Percentiles rank a stretch among this genome's conserved stretches.
Evolutionary conservation across 2,888 invertebrate species (phyloP).

Genomic region (Lacanobia oleracea): DNA sequence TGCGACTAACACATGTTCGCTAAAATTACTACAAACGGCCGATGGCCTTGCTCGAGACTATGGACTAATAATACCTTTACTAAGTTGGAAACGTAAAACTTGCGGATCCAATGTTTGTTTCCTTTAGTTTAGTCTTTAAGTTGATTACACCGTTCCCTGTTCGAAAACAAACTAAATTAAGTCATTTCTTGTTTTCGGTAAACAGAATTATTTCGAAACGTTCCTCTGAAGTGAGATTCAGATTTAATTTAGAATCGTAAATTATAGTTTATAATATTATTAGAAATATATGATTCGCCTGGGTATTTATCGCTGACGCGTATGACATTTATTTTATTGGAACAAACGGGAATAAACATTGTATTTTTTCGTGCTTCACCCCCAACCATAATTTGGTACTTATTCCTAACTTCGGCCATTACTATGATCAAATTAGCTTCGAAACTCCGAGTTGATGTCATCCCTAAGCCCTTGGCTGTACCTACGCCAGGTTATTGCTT

Average conservation of each 20-base stretch:
- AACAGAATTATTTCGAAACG: constrained; percentile 35
- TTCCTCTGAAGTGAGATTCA: constrained; percentile 22
- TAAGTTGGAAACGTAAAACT: constrained; percentile 66
- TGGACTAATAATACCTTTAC: constrained; percentile 69
- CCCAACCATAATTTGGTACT: constrained; percentile 11
- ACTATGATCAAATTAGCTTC: constrained; percentile 29
- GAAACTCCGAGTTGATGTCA: constrained; percentile 1
- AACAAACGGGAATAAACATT: constrained; percentile 14
- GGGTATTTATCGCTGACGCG: neutral
- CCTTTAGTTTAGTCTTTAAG: constrained; percentile 66
- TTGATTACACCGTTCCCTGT: constrained; percentile 62
- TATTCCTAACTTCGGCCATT: constrained; percentile 22
- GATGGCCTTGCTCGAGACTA: constrained; percentile 68
- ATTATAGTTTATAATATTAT: constrained; percentile 17
- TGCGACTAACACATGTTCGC: constrained; percentile 67
- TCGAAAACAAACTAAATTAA: constrained; percentile 48
- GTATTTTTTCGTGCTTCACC: neutral
- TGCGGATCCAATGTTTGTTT: constrained; percentile 64
- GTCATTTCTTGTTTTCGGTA: constrained; percentile 50
- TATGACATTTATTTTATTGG: no score
- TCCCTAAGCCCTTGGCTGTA: constrained; percentile 19
- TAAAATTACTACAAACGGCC: constrained; percentile 71
- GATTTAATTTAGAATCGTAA: constrained; percentile 22
- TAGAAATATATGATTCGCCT: constrained; percentile 7
- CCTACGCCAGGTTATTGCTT: constrained; percentile 29